Conservation (phyloP, 2,797 vertebrate species). For the Synanceia verrucosa region DNA sequence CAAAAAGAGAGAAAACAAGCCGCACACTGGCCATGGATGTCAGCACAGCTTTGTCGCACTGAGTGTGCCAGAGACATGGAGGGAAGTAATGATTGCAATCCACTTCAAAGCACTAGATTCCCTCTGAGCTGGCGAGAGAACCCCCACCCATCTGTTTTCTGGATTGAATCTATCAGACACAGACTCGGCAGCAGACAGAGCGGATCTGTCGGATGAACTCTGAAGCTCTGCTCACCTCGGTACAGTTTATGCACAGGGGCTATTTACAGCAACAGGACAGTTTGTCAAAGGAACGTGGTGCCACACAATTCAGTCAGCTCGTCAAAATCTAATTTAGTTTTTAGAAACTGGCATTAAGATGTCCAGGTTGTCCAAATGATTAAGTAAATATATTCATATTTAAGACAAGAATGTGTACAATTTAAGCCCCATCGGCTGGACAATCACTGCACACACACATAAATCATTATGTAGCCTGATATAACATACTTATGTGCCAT, state of each 20-base stretch:
- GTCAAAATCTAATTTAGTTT: background rate
- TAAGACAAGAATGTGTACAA: conserved; percentile 6
- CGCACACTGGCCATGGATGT: conserved; percentile 6
- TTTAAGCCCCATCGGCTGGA: conserved; percentile 5
- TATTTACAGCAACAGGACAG: conserved; percentile 8
- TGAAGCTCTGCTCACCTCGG: conserved; percentile 11
- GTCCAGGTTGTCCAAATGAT: background rate
- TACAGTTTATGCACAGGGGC: conserved; percentile 5
- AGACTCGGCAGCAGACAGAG: conserved; percentile 44
- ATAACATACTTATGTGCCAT: background rate
- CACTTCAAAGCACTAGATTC: conserved; percentile 52
- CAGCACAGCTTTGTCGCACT: conserved; percentile 25
- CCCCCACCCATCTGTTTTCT: conserved; percentile 38
- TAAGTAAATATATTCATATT: conserved; percentile 11
- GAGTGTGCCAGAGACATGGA: conserved; percentile 34
- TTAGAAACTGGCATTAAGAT: background rate
- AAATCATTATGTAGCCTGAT: background rate
- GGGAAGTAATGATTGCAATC: conserved; percentile 38
- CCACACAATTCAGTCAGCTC: background rate
- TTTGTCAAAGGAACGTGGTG: conserved; percentile 23
- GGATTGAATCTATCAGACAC: conserved; percentile 26
- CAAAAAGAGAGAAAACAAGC: conserved; percentile 12
- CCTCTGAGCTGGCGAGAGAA: conserved; percentile 9
- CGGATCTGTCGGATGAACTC: conserved; percentile 40
- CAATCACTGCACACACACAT: conserved; percentile 51